Evolutionary conservation across 2,797 vertebrate genomes (phyloP).

Genomic region (Catamblyrhynchus diadema): DNA sequence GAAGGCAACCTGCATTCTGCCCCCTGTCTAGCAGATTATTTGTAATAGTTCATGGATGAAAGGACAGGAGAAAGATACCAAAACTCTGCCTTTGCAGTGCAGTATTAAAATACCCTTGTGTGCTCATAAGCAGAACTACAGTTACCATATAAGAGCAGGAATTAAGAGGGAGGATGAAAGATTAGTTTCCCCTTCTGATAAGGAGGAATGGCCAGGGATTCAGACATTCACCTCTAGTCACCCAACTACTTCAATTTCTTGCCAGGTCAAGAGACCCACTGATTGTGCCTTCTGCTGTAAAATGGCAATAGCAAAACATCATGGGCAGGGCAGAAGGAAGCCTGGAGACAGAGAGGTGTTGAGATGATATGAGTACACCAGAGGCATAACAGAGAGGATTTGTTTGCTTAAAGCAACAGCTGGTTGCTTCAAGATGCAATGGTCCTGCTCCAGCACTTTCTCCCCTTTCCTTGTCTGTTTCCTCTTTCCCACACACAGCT

Average conservation of each 20-base stretch:
- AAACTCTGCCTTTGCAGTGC: background rate
- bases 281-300: background rate
- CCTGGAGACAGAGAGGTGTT: background rate
- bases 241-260: background rate
- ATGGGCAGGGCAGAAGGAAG: background rate
- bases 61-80: background rate
- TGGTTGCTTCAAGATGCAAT: background rate
- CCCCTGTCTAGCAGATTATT: background rate
- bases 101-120: background rate
- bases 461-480: background rate
- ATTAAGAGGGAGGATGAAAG: background rate
- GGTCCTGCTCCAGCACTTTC: background rate
- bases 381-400: background rate
- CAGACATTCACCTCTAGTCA: background rate
- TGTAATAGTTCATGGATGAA: background rate
- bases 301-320: background rate
- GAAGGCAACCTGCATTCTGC: background rate
- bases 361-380: background rate
- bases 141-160: background rate
- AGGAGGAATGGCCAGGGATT: background rate
- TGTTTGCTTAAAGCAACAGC: background rate
- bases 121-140: background rate
- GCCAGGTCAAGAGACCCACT: background rate
- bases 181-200: background rate
- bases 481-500: background rate